These are phyloP conservation scores for Aelia acuminata DNA, from an alignment of 2,888 invertebrate genomes.

Conservation along the genomic window DNA sequence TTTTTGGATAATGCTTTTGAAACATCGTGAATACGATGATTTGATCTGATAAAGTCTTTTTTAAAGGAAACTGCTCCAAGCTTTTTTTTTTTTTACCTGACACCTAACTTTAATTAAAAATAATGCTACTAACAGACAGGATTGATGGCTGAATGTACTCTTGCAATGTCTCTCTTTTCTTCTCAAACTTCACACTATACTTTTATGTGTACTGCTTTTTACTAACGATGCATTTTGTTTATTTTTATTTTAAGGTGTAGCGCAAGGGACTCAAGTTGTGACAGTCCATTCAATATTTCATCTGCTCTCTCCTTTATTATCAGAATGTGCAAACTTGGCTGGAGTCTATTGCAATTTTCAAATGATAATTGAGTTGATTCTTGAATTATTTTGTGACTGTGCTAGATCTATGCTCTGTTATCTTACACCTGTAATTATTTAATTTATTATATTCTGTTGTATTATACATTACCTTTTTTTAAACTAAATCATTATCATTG, in stretches of 20 bases:
- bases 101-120: no score
- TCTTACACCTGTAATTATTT: slow-evolving; percentile 69
- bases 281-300: slow-evolving; percentile 73
- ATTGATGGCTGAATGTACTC: no score
- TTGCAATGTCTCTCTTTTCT: no score
- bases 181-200: no score
- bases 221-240: no score
- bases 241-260: slow-evolving; percentile 72
- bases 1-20: no score
- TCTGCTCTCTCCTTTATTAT: slow-evolving; percentile 76
- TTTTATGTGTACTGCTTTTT: no score
- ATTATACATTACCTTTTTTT: background rate
- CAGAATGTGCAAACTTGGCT: slow-evolving; percentile 79
- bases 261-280: slow-evolving; percentile 74
- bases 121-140: no score
- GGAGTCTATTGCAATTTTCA: slow-evolving; percentile 85
- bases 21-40: no score
- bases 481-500: background rate
- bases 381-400: slow-evolving; percentile 81
- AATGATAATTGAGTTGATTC: slow-evolving; percentile 81
- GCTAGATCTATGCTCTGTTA: slow-evolving; percentile 81
- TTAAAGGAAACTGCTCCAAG: no score
- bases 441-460: background rate
- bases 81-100: no score
- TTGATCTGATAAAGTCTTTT: no score